phyloP scores from a whole-genome alignment of 2,888 invertebrate genomes.

The Tenthredo scrophulariae region DNA sequence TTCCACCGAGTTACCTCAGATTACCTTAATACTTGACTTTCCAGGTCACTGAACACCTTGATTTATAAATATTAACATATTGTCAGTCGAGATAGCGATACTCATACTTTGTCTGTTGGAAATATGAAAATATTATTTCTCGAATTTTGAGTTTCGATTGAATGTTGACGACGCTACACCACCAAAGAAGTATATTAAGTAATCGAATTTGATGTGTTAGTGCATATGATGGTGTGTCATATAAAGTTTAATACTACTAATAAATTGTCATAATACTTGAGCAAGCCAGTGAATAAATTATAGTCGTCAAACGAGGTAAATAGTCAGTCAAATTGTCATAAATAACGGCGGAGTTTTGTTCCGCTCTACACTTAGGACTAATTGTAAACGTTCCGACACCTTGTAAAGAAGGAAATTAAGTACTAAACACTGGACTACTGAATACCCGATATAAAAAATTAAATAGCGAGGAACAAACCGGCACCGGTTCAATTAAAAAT shows the following conservation, averaged over 20 bases:
- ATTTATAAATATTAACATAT: background rate
- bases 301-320: slow-evolving; percentile 8
- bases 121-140: slow-evolving; percentile 25
- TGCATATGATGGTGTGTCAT: background rate
- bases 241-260: slow-evolving; percentile 18
- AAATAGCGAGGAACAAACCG: background rate
- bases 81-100: background rate
- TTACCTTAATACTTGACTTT: background rate
- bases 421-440: background rate
- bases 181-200: background rate
- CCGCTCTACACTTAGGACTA: background rate
- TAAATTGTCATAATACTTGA: slow-evolving; percentile 29
- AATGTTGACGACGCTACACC: background rate
- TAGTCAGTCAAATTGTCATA: slow-evolving; percentile 19
- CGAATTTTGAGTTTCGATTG: background rate
- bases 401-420: slow-evolving; percentile 17
- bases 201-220: background rate
- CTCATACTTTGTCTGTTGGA: background rate
- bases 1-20: background rate
- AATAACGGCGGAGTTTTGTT: background rate
- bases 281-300: slow-evolving; percentile 20
- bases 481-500: background rate
- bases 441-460: background rate
- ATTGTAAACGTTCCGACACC: slow-evolving; percentile 1
- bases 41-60: background rate